Evolutionary conservation across 2,888 invertebrate species (phyloP), one percentile per base, ranked within the genome.

Genomic region (Biston stratarius): DNA sequence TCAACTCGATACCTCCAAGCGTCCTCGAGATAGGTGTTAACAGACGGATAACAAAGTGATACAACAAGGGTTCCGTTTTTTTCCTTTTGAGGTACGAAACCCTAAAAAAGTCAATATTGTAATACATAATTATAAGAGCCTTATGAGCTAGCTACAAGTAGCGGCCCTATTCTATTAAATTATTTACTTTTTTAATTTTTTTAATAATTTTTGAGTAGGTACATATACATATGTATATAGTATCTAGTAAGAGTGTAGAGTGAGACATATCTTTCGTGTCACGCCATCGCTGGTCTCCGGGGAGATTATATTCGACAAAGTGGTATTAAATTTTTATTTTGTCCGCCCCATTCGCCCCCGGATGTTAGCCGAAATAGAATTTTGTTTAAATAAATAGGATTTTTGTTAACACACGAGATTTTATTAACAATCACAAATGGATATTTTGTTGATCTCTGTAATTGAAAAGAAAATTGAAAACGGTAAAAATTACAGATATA

Each of bases 281-380:
- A 48, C n/a, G 51, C 45, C 47, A 48, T 44, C 47, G 1, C 14
- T 12, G 42, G n/a, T 44, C 56, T 38, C 55, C 6, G n/a, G 44
- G 53, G 56, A 65, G 65, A 56, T 60, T 56, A 65, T 61, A 49
- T 65, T 65, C 60, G 60, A 61, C 65, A 60, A 56, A 61, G 49
- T 56, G 65, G 49, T 65, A 48, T 60, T 61, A 65, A 60, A 65
- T 60, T 61, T 65, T 65, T 65, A 65, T 65, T 60, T 49, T 51
- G 65, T 60, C 44, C 56, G 55, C 56, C 44, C 49, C 60, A 56
- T 64, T 56, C 38, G 55, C 9, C 42, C 14, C 55, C 55, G 65
- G 60, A 61, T 65, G 60, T 49, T 56, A 45, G 48, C 55, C 7
- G 44, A 61, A 61, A 65, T 65, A 65, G 60, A 65, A 64, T 64